A percentile compares a stretch with the other conserved stretches of the same genome.
Evolutionary conservation across 2,113 vertebrate species (phyloP).

Genomic region (Tragelaphus imberbis): DNA sequence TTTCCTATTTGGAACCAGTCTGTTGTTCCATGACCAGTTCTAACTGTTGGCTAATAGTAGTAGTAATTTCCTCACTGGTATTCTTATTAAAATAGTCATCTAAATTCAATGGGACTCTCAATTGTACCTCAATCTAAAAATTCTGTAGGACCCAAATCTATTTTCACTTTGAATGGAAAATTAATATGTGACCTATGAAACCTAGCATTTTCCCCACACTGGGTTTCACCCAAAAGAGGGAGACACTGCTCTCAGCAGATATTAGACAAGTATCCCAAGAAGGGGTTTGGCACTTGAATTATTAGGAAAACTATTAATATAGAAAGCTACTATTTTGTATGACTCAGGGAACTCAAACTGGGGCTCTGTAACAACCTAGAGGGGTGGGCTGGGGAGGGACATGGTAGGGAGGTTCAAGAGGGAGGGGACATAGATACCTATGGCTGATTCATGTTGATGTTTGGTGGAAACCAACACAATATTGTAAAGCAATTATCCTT

Average conservation of each 20-base stretch:
- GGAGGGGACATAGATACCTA: not conserved
- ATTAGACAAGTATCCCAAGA: not conserved
- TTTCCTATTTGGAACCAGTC: too few relatives aligned
- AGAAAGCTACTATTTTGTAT: not conserved
- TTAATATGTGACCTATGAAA: not conserved
- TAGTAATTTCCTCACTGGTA: not conserved
- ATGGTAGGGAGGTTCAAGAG: not conserved
- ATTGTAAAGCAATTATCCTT: not conserved
- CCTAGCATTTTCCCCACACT: not conserved
- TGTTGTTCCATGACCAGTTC: too few relatives aligned
- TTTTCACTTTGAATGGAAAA: slow-evolving; percentile 30
- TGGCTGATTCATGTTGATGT: not conserved
- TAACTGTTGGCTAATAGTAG: not conserved
- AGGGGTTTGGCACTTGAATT: not conserved
- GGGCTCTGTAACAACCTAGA: not conserved
- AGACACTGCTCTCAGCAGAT: not conserved
- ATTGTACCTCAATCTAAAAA: not conserved
- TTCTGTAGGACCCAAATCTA: not conserved
- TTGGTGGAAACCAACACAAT: not conserved
- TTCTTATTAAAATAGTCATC: not conserved
- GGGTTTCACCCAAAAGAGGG: not conserved
- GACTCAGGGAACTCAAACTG: not conserved
- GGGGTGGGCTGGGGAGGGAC: not conserved
- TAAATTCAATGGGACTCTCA: not conserved
- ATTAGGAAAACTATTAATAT: not conserved